Conservation (phyloP, 2,797 vertebrate species). For the Megalops cyprinoides region DNA sequence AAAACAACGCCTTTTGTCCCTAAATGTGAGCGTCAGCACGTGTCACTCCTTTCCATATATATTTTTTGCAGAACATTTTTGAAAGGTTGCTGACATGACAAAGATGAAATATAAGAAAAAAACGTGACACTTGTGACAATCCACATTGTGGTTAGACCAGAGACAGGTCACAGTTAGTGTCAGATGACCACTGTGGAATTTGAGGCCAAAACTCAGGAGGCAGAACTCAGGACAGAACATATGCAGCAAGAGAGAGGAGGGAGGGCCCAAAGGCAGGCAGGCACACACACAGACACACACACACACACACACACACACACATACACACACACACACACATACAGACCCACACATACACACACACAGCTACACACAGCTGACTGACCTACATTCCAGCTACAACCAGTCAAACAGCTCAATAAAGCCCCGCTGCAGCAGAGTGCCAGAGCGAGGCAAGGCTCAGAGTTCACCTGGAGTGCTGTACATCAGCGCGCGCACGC, state of each 20-base stretch:
- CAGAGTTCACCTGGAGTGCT: background rate
- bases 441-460: background rate
- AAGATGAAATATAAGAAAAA: background rate
- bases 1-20: background rate
- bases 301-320: conserved; percentile 19
- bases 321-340: background rate
- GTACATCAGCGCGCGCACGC: background rate
- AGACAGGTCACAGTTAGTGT: too few species aligned
- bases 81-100: background rate
- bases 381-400: background rate
- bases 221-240: background rate
- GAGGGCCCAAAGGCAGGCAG: background rate
- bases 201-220: background rate
- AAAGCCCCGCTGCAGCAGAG: conserved; percentile 28
- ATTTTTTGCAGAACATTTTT: background rate
- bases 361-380: background rate
- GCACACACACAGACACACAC: background rate
- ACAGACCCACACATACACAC: background rate
- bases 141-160: background rate
- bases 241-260: background rate
- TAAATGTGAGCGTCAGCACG: background rate
- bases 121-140: too few species aligned
- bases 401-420: conserved; percentile 21
- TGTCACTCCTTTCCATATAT: background rate
- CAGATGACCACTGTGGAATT: background rate